Percentiles rank a stretch among this genome's conserved stretches.
Evolutionary conservation across 2,113 vertebrate species (phyloP).

Genomic region (Donacobius atricapilla): DNA sequence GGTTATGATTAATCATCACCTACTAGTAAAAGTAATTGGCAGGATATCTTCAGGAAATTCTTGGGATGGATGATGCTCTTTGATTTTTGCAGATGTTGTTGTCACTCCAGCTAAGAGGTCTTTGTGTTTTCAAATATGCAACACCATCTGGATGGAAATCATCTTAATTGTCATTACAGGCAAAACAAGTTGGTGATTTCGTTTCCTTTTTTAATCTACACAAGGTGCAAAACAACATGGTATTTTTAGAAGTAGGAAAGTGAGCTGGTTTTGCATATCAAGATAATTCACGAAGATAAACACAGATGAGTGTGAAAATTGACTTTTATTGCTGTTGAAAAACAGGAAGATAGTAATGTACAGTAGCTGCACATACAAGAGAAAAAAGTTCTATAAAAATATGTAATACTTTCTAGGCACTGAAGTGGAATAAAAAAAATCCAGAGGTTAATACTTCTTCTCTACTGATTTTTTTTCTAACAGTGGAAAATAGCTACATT

Average conservation of each 20-base stretch:
- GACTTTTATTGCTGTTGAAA: constrained; percentile 55
- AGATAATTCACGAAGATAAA: constrained; percentile 62
- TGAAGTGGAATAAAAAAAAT: not conserved
- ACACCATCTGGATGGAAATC: not conserved
- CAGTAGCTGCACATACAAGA: not conserved
- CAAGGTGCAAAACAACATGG: not conserved
- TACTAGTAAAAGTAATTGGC: constrained; percentile 65
- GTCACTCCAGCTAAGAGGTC: constrained; percentile 56
- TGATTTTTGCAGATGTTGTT: constrained; percentile 63
- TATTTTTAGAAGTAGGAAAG: constrained; percentile 68
- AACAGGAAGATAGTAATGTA: constrained; percentile 21
- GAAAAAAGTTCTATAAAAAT: not conserved
- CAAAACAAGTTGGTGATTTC: constrained; percentile 19
- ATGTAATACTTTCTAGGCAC: not conserved
- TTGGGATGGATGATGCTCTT: constrained; percentile 43
- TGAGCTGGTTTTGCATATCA: constrained; percentile 6
- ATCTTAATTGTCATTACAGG: constrained; percentile 2
- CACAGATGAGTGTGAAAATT: constrained; percentile 60
- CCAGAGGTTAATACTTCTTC: not conserved
- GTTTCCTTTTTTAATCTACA: constrained; percentile 15
- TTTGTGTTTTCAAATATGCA: constrained; percentile 17
- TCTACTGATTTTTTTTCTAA: not conserved
- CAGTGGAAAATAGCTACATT: not conserved
- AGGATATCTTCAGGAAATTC: constrained; percentile 64
- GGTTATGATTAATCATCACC: constrained; percentile 61